phyloP scores from a whole-genome alignment of 2,888 invertebrate species.

The Ophion costatus region DNA sequence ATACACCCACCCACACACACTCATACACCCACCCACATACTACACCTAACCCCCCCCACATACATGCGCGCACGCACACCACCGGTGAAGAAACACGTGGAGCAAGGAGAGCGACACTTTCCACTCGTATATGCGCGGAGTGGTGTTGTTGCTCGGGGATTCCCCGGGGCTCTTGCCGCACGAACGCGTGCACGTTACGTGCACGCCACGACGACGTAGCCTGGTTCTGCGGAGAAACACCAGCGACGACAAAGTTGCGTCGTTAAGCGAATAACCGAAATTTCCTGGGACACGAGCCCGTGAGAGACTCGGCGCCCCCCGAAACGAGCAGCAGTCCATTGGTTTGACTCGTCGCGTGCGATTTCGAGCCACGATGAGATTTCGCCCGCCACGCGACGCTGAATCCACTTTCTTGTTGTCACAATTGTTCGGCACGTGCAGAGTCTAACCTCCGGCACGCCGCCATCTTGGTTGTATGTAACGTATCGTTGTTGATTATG shows the following conservation, averaged over 20 bases:
- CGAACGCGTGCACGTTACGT: conserved; percentile 11
- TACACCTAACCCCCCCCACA: too few species aligned
- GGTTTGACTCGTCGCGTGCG: conserved; percentile 7
- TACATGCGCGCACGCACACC: neutral
- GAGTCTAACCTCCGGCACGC: too few species aligned
- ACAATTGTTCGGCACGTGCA: too few species aligned
- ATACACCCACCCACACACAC: neutral
- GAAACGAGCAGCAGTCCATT: conserved; percentile 26
- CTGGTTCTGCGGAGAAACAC: conserved; percentile 23
- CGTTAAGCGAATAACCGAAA: conserved; percentile 53
- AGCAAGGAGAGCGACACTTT: neutral
- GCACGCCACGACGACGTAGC: neutral
- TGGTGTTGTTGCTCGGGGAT: conserved; percentile 4
- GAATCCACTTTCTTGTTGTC: neutral
- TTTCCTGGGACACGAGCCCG: conserved; percentile 29
- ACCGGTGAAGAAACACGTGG: neutral
- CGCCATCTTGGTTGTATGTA: too few species aligned
- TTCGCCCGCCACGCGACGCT: neutral
- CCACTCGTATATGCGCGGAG: neutral
- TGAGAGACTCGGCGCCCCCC: conserved; percentile 29
- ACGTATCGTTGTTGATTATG: too few species aligned
- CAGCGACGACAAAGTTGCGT: conserved; percentile 45
- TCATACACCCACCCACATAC: too few species aligned
- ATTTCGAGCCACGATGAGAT: neutral
- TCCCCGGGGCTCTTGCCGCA: conserved; percentile 34